Conservation (phyloP, 92 coral and sea anemone genomes). For the Zoanthus solanderi region DNA sequence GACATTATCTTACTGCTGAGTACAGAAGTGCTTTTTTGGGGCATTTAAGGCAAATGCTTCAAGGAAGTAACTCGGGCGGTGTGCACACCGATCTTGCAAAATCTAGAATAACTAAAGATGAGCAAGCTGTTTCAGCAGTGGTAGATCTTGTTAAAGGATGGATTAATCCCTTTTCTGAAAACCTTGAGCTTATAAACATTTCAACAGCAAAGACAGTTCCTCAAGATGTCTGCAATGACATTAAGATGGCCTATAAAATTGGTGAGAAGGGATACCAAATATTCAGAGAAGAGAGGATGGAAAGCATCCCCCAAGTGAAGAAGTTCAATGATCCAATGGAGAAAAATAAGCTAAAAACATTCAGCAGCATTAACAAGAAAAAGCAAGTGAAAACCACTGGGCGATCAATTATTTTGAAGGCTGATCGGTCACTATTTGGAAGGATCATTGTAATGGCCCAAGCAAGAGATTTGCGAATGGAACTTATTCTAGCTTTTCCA, state of each 20-base stretch:
- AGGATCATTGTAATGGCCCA: conserved; percentile 49
- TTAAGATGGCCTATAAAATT: conserved; percentile 42
- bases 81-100: conserved; percentile 25
- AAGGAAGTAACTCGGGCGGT: conserved; percentile 28
- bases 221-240: conserved; percentile 35
- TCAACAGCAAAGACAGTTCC: conserved; percentile 54
- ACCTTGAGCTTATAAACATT: conserved; percentile 51
- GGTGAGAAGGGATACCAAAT: conserved; percentile 24
- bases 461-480: conserved; percentile 45
- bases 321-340: conserved; percentile 30
- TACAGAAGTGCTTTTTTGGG: conserved; percentile 60
- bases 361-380: conserved; percentile 34
- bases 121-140: conserved; percentile 46
- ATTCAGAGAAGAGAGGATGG: conserved; percentile 27
- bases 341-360: conserved; percentile 14
- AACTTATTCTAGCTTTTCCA: conserved; percentile 40
- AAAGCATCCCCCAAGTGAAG: not conserved
- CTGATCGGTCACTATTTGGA: conserved; percentile 42
- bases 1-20: conserved; percentile 66
- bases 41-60: conserved; percentile 52
- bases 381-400: conserved; percentile 38
- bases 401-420: conserved; percentile 37
- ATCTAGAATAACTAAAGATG: conserved; percentile 46
- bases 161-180: conserved; percentile 50
- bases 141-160: conserved; percentile 29